Conservation (phyloP, 2,113 vertebrate genomes). For the Leptocoma aspasia region DNA sequence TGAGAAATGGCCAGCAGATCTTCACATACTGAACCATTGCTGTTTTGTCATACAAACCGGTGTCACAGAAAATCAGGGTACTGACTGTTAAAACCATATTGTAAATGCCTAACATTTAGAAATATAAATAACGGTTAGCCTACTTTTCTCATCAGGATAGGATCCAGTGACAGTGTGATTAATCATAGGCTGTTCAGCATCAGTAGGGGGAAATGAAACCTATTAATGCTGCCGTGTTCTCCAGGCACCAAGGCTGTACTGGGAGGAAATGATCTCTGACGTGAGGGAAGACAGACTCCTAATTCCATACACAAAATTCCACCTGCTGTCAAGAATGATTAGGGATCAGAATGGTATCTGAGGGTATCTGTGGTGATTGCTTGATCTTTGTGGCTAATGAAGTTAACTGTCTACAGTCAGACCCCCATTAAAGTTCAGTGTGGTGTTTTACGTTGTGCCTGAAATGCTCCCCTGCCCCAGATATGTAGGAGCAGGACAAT, state of each 20-base stretch:
- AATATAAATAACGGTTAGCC: not conserved
- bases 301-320: not conserved
- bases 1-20: not conserved
- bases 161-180: constrained; percentile 19
- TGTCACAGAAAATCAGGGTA: not conserved
- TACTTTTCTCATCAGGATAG: constrained; percentile 1
- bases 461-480: not conserved
- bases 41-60: not conserved
- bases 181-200: constrained; percentile 2
- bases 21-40: not conserved
- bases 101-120: not conserved
- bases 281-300: not conserved
- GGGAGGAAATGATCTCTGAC: not conserved
- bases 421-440: not conserved
- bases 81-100: not conserved
- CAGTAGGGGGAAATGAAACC: not conserved
- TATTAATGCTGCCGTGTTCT: not conserved
- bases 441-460: fast-evolving
- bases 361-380: not conserved
- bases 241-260: not conserved
- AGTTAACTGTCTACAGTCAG: not conserved
- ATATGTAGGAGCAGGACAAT: fast-evolving
- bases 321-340: constrained; percentile 5
- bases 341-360: not conserved
- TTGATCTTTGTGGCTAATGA: not conserved